Base-by-base conservation (phyloP, 2,888 invertebrate species). In the Drosophila mettleri region DNA sequence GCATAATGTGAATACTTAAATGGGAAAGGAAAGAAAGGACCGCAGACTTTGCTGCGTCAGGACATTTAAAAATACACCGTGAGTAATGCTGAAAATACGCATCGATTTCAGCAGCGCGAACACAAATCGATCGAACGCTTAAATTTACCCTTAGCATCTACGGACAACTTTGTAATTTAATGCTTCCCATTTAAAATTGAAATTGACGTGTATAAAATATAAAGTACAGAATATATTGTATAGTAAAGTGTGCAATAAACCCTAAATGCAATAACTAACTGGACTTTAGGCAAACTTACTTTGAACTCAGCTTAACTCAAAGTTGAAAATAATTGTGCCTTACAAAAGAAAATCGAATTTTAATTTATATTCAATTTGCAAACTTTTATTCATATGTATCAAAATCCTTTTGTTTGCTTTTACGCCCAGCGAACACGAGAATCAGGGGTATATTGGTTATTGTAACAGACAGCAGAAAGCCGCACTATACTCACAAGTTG, bases 81-180 rank as follows among this genome's bases (percentile, higher is more conserved):
- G 31, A 53, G 34, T 27, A 67, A 67, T 41, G 45, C 51, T 48
- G 46, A 22, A 48, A 49, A 54, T 38, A 39, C 39, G 48, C 52
- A 59, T 62, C 54, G 74, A 62, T 62, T 62, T 10, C 9, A 45
- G 34, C 54, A 51, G 29, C 22, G 43, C 51, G 33, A 51, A 36
- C 45, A 20, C 2, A 67, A 68, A 85, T 81, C 80, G 71, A 80
- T 80, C n/a, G 1, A 45, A 27, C 43, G 43, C 24, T 67, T 10
- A 24, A 62, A 43, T 52, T 64, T 63, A 69, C 66, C 66, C 71
- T 71, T 51, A 38, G 29, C 29, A 18, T 61, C 14, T 2, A 7
- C 10, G 20, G 4, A 9, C 6, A 7, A 14, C 9, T 45, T 8
- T 1, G 27, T 0, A 9, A 9, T 10, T 16, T 27, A 43, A 8